Base-by-base conservation (phyloP, 2,888 invertebrate species). In the Cosmia trapezina region DNA sequence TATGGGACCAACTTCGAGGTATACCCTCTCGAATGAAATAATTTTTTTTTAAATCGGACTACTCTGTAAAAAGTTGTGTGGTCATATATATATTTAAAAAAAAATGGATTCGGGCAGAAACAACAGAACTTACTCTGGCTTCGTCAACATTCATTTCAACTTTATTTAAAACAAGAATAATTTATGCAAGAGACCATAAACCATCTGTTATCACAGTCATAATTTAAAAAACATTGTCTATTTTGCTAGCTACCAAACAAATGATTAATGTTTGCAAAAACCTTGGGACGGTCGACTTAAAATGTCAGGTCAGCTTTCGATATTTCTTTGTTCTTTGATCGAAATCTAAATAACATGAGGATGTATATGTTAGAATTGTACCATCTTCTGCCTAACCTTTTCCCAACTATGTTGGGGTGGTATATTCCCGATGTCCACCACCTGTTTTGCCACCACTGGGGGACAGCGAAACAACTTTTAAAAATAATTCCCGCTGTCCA, bases 301-400 rank as follows among this genome's bases (percentile, higher is more conserved):
- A 78, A 78, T 78, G 77, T 54, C 77, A 78, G 61, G n/a, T 73
- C 54, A 17, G 4, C 53, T 54, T 72, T 72, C 73, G 17, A 11
- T 72, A 45, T 62, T 28, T 54, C 19, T 47, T 37, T 57, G 19
- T n/a, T 62, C 19, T 28, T 33, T 62, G 72, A 62, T 54, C 73
- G 28, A 12, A 53, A 60, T 71, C 51, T 59, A 54, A 72, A 72
- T 72, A 72, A n/a, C 60, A 54, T 41, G 7, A 70, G 14, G 56
- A 56, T 64, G 51, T 62, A 53, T 6, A 53, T 53, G 7, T 22
- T 22, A 53, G 1, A 22, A 22, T 22, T 14, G 2, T 22, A 14
- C 22, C 22, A 53, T 53, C 12, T 14, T 45, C 4, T 45, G 45
- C 14, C 12, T 41, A 41, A 1, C 41, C 9, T 41, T 45, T 17